A percentile compares a stretch with the other conserved stretches of the same genome.
These are phyloP conservation scores for Palythoa grandis DNA, from an alignment of 92 coral and sea anemone genomes.

Conservation along the genomic window DNA sequence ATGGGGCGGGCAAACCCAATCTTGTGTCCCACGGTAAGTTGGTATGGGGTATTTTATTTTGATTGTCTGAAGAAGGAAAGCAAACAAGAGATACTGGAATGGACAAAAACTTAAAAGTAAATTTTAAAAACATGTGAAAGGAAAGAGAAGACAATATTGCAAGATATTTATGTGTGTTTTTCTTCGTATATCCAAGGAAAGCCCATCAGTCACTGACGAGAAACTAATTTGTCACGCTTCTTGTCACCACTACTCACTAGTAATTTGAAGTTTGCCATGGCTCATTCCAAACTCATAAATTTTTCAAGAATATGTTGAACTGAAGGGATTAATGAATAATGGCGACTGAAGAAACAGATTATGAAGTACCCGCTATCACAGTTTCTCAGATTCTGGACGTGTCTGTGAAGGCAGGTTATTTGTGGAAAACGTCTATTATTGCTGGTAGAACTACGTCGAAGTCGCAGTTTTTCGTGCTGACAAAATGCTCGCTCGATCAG, in stretches of 20 bases:
- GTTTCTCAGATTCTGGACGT: conserved; percentile 47
- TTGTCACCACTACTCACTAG: neutral
- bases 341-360: conserved; percentile 30
- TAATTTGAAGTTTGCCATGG: neutral
- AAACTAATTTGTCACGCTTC: neutral
- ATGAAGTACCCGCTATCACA: conserved; percentile 5
- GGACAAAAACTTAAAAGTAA: neutral
- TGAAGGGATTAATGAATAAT: neutral
- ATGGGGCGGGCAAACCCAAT: neutral
- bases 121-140: neutral
- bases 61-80: neutral
- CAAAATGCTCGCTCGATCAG: conserved; percentile 77
- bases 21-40: neutral
- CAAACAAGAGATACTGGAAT: neutral
- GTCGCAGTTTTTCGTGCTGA: conserved; percentile 73
- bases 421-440: conserved; percentile 69
- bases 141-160: neutral
- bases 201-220: neutral
- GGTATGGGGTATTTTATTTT: neutral
- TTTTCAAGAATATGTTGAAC: neutral
- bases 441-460: conserved; percentile 64
- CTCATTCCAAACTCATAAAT: neutral
- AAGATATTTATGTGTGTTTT: neutral
- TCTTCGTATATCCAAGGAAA: neutral
- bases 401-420: conserved; percentile 67